Evolutionary conservation across 2,888 invertebrate species (phyloP).

Genomic region (Chironomus tentans): DNA sequence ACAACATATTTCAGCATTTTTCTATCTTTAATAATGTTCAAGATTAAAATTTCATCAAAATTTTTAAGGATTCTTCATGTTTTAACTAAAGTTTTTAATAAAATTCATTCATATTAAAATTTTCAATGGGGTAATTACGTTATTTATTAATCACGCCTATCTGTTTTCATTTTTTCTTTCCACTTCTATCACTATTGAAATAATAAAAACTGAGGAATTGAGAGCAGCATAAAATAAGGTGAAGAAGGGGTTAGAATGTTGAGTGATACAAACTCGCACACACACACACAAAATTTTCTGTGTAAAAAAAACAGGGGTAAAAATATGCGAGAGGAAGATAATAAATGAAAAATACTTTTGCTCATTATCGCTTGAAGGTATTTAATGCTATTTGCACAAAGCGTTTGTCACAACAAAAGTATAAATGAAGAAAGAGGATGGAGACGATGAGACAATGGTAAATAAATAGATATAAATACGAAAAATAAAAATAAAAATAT

Average conservation of each 20-base stretch:
- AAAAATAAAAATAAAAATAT: neutral
- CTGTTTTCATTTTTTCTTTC: too few species aligned
- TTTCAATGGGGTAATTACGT: neutral
- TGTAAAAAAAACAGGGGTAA: neutral
- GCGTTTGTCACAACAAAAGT: neutral
- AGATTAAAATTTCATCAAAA: too few species aligned
- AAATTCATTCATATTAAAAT: neutral
- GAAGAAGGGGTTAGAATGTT: neutral
- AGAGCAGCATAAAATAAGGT: neutral
- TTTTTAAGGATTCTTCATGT: too few species aligned
- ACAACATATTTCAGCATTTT: too few species aligned
- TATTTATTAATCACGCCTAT: too few species aligned
- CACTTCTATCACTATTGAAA: too few species aligned
- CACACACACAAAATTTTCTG: too few species aligned
- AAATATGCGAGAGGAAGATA: neutral
- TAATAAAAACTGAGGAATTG: neutral
- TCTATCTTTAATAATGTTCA: too few species aligned
- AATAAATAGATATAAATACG: neutral
- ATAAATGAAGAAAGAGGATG: neutral
- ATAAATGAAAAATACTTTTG: constrained; percentile 12
- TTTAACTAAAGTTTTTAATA: too few species aligned
- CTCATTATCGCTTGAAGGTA: constrained; percentile 23
- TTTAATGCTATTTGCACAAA: constrained; percentile 14
- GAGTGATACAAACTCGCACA: too few species aligned
- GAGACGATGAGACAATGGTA: neutral